Base-by-base conservation (phyloP, 2,797 vertebrate species). In the Typhlichthys subterraneus region DNA sequence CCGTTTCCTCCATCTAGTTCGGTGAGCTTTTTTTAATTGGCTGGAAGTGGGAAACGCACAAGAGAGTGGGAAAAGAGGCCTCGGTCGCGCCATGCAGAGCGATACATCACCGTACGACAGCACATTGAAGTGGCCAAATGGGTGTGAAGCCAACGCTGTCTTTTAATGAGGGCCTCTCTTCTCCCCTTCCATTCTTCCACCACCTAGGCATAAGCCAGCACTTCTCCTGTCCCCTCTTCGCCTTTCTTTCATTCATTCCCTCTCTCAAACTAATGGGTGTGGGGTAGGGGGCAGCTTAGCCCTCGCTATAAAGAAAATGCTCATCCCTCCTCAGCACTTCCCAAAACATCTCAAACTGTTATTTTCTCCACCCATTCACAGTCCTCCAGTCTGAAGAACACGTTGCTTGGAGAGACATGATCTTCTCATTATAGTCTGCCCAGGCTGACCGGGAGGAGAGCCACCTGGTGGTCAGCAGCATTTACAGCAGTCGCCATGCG, bases 11-110 rank as follows among this genome's bases (percentile, higher is more conserved):
- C 66, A 72, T 78, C 65, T 68, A 79, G 86, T 88, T 80, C 82
- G 88, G 77, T 83, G 80, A 85, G 83, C 66, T 76, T 91, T 90
- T 90, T 90, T 90, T 91, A 91, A 91, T 92, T 87, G 88, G 89
- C 81, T 80, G 76, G 82, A 86, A 85, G 72, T 67, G 17, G 79
- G 82, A 77, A 82, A 84, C 81, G 85, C 65, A 69, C 82, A 82
- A 71, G 68, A 84, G 76, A 88, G 80, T 78, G 85, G 80, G 84
- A 88, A 89, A 87, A 87, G 88, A 90, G 85, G 85, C 78, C 81
- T 77, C 79, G 81, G 85, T 79, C 73, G 80, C 76, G 53, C 85
- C 79, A 86, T 79, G 80, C 84, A 75, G 80, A 77, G 88, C 77
- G 69, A 90, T 90, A 88, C 79, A 91, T 92, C 89, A 90, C 84